Conservation (phyloP, 2,797 vertebrate genomes). For the Scarus forsteni region DNA sequence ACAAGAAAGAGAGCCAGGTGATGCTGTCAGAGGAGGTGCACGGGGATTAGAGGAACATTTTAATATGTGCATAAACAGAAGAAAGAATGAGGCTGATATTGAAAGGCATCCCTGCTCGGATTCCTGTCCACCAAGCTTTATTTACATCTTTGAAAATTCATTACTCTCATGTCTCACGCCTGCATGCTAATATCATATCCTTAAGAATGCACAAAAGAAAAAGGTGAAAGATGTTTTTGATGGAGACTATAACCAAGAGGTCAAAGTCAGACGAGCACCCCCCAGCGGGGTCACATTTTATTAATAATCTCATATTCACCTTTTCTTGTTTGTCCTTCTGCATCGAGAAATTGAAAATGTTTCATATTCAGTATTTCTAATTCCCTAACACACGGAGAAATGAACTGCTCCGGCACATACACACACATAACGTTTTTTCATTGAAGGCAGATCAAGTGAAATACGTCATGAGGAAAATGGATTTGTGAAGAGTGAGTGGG, state of each 20-base stretch:
- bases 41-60: not conserved
- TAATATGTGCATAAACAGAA: conserved; percentile 2
- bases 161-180: not conserved
- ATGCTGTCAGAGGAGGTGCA: not conserved
- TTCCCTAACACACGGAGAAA: conserved; percentile 3
- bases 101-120: not conserved
- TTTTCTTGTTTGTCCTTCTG: conserved; percentile 1
- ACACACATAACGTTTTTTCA: not conserved
- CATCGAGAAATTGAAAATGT: not conserved
- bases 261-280: not conserved
- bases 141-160: not conserved
- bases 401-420: not conserved
- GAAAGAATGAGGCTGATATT: not conserved
- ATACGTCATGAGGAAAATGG: conserved; percentile 44
- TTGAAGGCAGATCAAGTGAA: conserved; percentile 37
- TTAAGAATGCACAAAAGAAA: not conserved
- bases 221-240: not conserved
- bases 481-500: conserved; percentile 29
- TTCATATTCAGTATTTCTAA: not conserved
- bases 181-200: not conserved
- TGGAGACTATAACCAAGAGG: not conserved
- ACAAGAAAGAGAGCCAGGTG: not conserved
- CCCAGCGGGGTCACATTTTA: not conserved
- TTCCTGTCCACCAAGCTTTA: not conserved
- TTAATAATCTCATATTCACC: not conserved